These are phyloP conservation scores for Philereme vetulata DNA, from an alignment of 2,888 invertebrate species.

Conservation along the genomic window DNA sequence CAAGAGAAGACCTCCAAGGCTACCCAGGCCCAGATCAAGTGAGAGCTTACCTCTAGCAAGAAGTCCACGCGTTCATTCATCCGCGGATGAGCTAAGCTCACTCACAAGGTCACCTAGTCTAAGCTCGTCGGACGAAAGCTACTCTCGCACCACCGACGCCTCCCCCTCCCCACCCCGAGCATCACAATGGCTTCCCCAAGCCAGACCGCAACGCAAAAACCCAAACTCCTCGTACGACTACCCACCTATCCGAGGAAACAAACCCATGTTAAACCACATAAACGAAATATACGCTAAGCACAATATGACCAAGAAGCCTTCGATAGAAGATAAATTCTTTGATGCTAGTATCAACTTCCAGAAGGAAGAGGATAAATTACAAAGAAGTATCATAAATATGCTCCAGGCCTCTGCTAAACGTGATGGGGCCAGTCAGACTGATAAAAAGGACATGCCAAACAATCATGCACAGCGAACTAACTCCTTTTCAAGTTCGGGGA, in stretches of 20 bases:
- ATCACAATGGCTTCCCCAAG: slow-evolving; percentile 78
- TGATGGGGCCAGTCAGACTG: slow-evolving; percentile 87
- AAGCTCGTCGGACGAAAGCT: slow-evolving; percentile 93
- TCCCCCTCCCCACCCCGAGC: slow-evolving; percentile 85
- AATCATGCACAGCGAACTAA: slow-evolving; percentile 70
- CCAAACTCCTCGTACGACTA: slow-evolving; percentile 82
- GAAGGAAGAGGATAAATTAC: slow-evolving; percentile 78
- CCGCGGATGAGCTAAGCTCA: slow-evolving; percentile 92
- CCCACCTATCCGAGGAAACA: slow-evolving; percentile 81
- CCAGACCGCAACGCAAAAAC: slow-evolving; percentile 76
- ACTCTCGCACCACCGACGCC: slow-evolving; percentile 90
- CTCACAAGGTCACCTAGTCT: slow-evolving; percentile 92
- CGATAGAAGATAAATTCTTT: slow-evolving; percentile 70
- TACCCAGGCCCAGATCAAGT: slow-evolving; percentile 87
- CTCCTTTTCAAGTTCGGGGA: slow-evolving; percentile 81
- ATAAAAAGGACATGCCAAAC: slow-evolving; percentile 84
- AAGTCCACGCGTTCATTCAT: slow-evolving; percentile 87
- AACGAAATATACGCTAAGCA: slow-evolving; percentile 74
- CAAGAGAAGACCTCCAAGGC: slow-evolving; percentile 71
- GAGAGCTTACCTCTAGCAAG: slow-evolving; percentile 85
- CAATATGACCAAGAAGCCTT: slow-evolving; percentile 67
- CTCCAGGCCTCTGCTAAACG: slow-evolving; percentile 84
- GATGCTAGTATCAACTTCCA: slow-evolving; percentile 67
- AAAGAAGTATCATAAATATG: slow-evolving; percentile 78
- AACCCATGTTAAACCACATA: slow-evolving; percentile 65